phyloP scores from a whole-genome alignment of 64 coral and sea anemone genomes.

The Porites australiensis region DNA sequence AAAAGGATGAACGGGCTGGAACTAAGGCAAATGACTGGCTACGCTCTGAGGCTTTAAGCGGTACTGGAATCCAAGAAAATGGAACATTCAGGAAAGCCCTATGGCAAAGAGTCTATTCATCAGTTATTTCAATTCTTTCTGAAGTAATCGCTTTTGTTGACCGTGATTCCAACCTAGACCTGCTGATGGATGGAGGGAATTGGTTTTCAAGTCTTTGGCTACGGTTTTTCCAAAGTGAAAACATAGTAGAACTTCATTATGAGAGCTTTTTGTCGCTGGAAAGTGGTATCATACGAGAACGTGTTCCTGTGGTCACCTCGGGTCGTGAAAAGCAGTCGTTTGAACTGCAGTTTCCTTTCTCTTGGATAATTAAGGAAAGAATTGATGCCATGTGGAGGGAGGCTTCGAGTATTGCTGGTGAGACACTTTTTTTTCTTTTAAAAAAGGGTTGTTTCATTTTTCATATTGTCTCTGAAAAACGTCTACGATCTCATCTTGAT shows the following conservation, averaged over 20 bases:
- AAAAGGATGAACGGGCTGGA: constrained; percentile 65
- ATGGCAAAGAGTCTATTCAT: constrained; percentile 76
- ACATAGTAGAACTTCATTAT: constrained; percentile 57
- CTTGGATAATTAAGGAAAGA: constrained; percentile 82
- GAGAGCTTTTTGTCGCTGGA: constrained; percentile 74
- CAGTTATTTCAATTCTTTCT: constrained; percentile 76
- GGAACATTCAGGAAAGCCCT: constrained; percentile 88
- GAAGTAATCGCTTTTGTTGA: constrained; percentile 81
- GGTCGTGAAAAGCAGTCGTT: constrained; percentile 64
- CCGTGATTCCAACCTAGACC: constrained; percentile 73
- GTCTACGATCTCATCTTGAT: no score
- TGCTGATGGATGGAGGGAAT: constrained; percentile 26
- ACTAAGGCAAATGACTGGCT: constrained; percentile 56
- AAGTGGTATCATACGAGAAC: constrained; percentile 44
- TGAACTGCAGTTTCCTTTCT: constrained; percentile 77
- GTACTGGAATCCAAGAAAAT: constrained; percentile 73
- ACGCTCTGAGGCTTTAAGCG: constrained; percentile 66
- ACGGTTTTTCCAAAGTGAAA: constrained; percentile 25
- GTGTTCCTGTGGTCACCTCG: constrained; percentile 69
- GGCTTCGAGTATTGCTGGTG: constrained; percentile 59
- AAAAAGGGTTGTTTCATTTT: no score
- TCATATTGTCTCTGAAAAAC: background rate
- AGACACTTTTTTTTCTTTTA: background rate
- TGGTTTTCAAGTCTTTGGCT: constrained; percentile 66
- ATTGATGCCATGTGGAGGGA: constrained; percentile 62